Evolutionary conservation across 2,797 vertebrate species (phyloP).

Genomic region (Bradypodion ventrale): DNA sequence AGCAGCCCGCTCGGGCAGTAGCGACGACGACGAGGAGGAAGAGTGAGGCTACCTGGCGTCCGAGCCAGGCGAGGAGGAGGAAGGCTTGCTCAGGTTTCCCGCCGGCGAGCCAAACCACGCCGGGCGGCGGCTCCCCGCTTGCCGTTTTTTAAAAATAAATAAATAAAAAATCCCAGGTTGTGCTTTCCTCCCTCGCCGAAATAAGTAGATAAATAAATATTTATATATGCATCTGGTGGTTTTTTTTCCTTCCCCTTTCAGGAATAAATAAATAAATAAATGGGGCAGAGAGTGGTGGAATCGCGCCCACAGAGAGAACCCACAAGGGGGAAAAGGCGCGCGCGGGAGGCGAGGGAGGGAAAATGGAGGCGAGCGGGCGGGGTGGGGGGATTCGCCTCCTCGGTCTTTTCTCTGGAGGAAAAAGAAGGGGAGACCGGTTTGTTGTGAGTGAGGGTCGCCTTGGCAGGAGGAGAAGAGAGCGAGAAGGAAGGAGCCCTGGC

Average conservation of each 20-base stretch:
- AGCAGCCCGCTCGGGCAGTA: not conserved
- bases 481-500: not conserved
- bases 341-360: not conserved
- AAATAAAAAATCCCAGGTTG: not conserved
- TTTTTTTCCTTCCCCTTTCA: too few species aligned
- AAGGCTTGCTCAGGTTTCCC: not conserved
- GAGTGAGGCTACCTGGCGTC: constrained; percentile 3
- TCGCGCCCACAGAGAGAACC: not conserved
- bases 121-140: constrained; percentile 2
- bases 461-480: not conserved
- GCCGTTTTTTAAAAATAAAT: too few species aligned
- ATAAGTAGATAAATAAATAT: not conserved
- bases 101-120: not conserved
- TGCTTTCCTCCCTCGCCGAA: not conserved
- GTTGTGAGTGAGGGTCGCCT: not conserved
- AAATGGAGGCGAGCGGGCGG: too few species aligned
- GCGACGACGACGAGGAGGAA: not conserved
- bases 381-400: too few species aligned
- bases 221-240: too few species aligned
- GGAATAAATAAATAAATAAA: not conserved
- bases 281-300: not conserved
- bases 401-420: constrained; percentile 5
- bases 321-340: not conserved
- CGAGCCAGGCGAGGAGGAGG: not conserved
- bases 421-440: constrained; percentile 1